These are phyloP conservation scores for Megatriorchis doriae DNA, from an alignment of 2,113 vertebrate genomes.

Conservation along the genomic window DNA sequence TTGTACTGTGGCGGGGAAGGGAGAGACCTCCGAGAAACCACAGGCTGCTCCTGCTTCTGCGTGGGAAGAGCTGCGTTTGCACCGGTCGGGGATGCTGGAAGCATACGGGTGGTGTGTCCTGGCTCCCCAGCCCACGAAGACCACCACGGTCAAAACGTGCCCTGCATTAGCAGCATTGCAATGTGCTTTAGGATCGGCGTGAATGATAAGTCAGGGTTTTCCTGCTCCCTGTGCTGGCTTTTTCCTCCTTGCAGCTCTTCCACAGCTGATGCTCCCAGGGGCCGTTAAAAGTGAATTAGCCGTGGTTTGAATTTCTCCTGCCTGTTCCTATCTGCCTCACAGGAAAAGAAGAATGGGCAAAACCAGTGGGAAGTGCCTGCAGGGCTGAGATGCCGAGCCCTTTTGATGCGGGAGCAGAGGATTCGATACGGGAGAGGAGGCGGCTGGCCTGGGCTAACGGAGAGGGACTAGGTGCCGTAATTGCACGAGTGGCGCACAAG, in stretches of 20 bases:
- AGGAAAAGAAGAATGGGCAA: not conserved
- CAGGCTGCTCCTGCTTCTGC: not conserved
- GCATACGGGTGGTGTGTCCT: fast-evolving
- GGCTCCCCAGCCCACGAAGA: not conserved
- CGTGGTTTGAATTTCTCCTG: not conserved
- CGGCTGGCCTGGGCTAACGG: not conserved
- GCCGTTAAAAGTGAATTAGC: not conserved
- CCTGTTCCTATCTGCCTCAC: not conserved
- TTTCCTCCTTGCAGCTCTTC: not conserved
- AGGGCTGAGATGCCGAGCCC: fast-evolving
- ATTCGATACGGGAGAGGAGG: not conserved
- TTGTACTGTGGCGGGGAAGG: fast-evolving
- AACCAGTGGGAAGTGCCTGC: not conserved
- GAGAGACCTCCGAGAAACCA: fast-evolving
- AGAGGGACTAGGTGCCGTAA: not conserved
- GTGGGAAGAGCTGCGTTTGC: not conserved
- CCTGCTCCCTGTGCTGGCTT: not conserved
- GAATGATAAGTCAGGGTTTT: not conserved
- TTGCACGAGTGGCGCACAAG: not conserved
- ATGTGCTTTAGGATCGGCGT: not conserved
- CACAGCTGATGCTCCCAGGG: not conserved
- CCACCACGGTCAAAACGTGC: not conserved
- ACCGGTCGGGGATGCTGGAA: not conserved
- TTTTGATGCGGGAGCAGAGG: not conserved
- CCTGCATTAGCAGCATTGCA: not conserved